Conservation (phyloP, 2,797 vertebrate genomes). For the Columba guinea region DNA sequence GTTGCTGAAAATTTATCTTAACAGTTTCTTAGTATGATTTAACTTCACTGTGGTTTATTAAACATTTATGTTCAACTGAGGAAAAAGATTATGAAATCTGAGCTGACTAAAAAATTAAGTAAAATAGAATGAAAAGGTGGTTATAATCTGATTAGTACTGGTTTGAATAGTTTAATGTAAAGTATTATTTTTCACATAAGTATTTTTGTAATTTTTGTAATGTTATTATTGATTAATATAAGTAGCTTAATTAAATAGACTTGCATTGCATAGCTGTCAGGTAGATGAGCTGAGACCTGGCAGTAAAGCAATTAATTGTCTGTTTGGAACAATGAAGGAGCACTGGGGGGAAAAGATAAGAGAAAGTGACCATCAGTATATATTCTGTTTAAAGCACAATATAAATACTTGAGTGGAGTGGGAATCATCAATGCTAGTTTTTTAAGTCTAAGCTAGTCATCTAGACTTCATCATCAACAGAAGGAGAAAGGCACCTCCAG, state of each 20-base stretch:
- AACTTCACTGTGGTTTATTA: slow-evolving; percentile 38
- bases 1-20: slow-evolving; percentile 63
- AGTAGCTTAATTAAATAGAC: neutral
- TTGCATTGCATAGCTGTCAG: neutral
- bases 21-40: neutral
- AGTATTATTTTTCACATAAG: neutral
- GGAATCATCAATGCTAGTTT: neutral
- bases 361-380: neutral
- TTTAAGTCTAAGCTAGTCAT: neutral
- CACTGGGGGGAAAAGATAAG: neutral
- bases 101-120: neutral
- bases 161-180: neutral
- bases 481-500: neutral
- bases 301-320: neutral
- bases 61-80: slow-evolving; percentile 48
- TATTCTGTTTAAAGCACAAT: neutral
- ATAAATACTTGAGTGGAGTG: neutral
- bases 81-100: neutral
- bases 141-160: neutral
- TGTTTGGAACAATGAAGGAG: neutral
- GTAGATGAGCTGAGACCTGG: neutral
- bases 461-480: neutral
- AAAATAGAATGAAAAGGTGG: neutral
- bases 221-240: neutral
- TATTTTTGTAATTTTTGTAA: neutral